phyloP scores from a whole-genome alignment of 2,113 vertebrate species.

The Dasypus novemcinctus region DNA sequence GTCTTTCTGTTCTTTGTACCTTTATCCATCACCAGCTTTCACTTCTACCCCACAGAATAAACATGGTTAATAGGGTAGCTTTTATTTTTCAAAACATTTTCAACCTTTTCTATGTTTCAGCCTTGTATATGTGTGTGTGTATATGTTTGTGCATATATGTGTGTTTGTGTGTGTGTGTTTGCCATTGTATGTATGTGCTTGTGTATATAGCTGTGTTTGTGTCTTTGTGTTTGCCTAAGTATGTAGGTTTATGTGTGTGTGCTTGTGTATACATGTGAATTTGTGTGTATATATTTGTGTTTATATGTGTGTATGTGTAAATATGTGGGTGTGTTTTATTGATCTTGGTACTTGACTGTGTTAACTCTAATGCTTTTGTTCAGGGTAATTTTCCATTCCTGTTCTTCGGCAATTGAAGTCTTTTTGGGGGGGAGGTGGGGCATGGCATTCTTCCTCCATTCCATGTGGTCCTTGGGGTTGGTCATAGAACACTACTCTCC shows the following conservation, averaged over 20 bases:
- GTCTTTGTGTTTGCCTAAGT: background rate
- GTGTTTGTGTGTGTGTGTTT: background rate
- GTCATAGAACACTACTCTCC: background rate
- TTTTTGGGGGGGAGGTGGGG: background rate
- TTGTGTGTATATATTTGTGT: background rate
- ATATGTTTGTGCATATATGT: background rate
- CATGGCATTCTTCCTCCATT: background rate
- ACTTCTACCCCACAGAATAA: background rate
- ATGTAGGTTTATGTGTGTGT: background rate
- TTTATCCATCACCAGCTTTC: background rate
- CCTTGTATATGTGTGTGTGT: background rate
- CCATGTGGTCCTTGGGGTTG: background rate
- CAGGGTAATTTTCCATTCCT: background rate
- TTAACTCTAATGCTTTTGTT: background rate
- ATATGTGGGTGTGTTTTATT: background rate
- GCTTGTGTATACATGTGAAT: background rate
- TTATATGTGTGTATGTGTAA: background rate
- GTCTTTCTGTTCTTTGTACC: background rate
- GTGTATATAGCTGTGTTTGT: background rate
- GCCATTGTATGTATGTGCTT: background rate
- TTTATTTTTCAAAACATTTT: background rate
- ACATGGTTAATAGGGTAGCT: background rate
- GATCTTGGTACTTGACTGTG: background rate
- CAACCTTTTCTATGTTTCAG: background rate
- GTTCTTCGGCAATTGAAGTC: background rate